Conservation (phyloP, 2,113 vertebrate genomes). For the Psilopogon haemacephalus region DNA sequence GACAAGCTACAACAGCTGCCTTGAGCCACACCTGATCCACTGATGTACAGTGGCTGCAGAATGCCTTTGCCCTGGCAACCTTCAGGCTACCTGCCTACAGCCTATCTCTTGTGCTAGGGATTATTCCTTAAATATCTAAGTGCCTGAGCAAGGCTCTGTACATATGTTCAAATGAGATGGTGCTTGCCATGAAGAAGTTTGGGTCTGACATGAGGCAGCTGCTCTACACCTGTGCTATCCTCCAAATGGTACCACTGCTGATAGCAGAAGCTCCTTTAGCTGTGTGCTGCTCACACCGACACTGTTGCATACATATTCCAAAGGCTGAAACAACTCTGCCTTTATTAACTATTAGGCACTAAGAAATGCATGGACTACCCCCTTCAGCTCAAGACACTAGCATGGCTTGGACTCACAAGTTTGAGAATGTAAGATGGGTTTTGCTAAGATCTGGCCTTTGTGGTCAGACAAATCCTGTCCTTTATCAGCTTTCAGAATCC, state of each 20-base stretch:
- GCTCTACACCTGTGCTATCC: neutral
- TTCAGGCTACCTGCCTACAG: neutral
- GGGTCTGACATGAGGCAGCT: neutral
- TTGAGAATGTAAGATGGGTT: neutral
- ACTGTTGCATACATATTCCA: neutral
- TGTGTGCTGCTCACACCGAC: neutral
- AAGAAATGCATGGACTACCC: neutral
- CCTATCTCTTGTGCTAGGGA: fast-evolving
- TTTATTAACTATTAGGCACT: neutral
- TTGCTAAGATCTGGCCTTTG: neutral
- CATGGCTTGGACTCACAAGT: neutral
- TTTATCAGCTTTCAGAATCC: fast-evolving
- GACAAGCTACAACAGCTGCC: neutral
- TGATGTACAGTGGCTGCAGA: neutral
- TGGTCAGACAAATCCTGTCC: neutral
- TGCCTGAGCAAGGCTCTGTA: neutral
- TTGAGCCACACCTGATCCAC: neutral
- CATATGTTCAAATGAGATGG: neutral
- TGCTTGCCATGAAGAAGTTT: neutral
- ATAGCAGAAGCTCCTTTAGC: neutral
- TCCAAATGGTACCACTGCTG: neutral
- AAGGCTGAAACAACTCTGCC: neutral
- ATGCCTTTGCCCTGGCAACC: neutral
- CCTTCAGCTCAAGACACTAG: neutral
- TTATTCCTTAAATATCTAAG: neutral